Evolutionary conservation across 1,140 invertebrate genomes (phyloP), one percentile per base, ranked within the genome.

Genomic region (Trissolcus basalis): DNA sequence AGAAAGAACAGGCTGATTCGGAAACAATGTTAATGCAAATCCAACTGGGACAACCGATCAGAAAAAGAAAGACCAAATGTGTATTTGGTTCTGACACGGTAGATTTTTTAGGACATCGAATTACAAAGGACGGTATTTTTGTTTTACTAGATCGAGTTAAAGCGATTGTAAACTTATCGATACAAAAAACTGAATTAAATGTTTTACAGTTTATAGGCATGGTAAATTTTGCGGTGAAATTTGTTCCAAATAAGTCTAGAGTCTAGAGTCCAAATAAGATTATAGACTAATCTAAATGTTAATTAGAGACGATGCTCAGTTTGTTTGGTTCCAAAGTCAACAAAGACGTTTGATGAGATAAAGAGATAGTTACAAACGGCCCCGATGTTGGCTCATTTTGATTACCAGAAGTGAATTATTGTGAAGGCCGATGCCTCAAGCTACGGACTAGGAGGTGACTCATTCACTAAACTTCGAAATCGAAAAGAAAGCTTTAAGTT

Each of bases 41-140:
- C 39, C 11, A 6, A 9, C 39, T 43, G 8, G 39, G 39, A 43
- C 39, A 43, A n/a, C 39, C 39, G 11, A 43, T 43, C 39, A n/a
- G 39, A n/a, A 43, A 43, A 43, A 43, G 7, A 43, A 43, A 43
- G 39, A 43, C 39, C 33, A 35, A 35, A 10, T 35, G 10, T 35
- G 33, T 48, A 19, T 59, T 83, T 53, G 63, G 67, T 15, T 33
- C 53, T 3, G 15, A 54, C 8, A 19, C 71, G 47, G 8, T 85
- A 14, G 73, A 68, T 54, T 85, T 79, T 68, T 69, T 85, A 19
- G 82, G 82, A 7, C 81, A 84, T 72, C 9, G 56, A 11, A 54
- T 86, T 8, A 64, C 65, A 27, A 49, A 60, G 13, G 15, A 79
- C 16, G 81, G 82, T 4, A 80, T 87, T 10, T 14, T 45, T 3